phyloP scores from a whole-genome alignment of 92 coral and sea anemone species.

The Bergia sp. region DNA sequence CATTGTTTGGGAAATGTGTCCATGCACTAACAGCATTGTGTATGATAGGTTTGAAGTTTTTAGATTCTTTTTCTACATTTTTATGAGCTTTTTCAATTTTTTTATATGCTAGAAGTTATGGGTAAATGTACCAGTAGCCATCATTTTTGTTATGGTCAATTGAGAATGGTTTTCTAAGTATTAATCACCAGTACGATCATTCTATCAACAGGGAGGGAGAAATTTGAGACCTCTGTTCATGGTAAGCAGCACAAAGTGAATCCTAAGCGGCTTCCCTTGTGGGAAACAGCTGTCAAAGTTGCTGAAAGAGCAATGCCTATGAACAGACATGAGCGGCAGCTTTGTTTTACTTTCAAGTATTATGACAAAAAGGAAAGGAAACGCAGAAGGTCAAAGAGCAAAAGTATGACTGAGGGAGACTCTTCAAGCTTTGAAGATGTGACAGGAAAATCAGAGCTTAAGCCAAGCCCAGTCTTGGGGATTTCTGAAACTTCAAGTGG shows the following conservation, averaged over 20 bases:
- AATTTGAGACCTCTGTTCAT: slow-evolving; percentile 82
- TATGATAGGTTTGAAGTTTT: too few species aligned
- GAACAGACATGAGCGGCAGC: slow-evolving; percentile 92
- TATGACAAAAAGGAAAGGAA: slow-evolving; percentile 73
- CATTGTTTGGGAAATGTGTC: too few species aligned
- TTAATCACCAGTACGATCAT: neutral
- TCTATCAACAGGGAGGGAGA: slow-evolving; percentile 72
- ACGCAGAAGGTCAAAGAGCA: slow-evolving; percentile 49
- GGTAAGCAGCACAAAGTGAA: slow-evolving; percentile 83
- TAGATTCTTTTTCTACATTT: too few species aligned
- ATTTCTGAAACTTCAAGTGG: slow-evolving; percentile 16
- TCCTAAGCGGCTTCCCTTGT: slow-evolving; percentile 68
- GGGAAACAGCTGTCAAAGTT: slow-evolving; percentile 95
- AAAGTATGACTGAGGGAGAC: slow-evolving; percentile 49
- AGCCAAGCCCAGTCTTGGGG: slow-evolving; percentile 2
- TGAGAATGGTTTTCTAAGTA: neutral
- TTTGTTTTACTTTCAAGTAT: slow-evolving; percentile 89
- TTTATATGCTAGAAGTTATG: too few species aligned
- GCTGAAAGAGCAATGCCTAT: slow-evolving; percentile 94
- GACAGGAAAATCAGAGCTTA: slow-evolving; percentile 1
- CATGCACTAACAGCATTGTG: too few species aligned
- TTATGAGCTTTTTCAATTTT: too few species aligned
- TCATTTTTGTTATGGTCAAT: neutral
- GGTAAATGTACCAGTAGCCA: too few species aligned
- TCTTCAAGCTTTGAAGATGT: slow-evolving; percentile 20